Base-by-base conservation (phyloP, 1,140 invertebrate species). In the Goniozus legneri region DNA sequence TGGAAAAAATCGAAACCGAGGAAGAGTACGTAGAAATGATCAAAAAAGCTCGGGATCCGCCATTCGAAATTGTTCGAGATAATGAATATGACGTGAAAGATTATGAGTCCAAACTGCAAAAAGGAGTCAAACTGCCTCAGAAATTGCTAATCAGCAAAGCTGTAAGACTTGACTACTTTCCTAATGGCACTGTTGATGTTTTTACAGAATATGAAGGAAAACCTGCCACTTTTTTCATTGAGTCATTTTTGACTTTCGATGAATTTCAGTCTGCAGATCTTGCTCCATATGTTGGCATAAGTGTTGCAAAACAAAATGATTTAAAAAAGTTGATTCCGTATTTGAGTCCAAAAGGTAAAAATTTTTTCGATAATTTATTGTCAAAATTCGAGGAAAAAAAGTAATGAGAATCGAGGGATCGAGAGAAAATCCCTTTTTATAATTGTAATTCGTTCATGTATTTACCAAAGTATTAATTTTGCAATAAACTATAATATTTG, bases 1-100 rank as follows among this genome's bases (percentile, higher is more conserved):
- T 16, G 3, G 50, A 59, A 42, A 35, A 6, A 24, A 53, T 59
- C 16, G 52, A 59, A 43, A 54, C 42, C 13, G 22, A 24, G 18
- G 34, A 38, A 8, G 49, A 44, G 14, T 55, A 47, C 33, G 33
- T 55, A 10, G 31, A 55, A 43, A 47, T 55, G 12, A 42, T 47
- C n/a, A 31, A 38, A 39, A 42, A 19, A 8, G 15, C 32, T 7
- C 33, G 31, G 35, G 16, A 34, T n/a, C 27, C 27, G 8, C 47
- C 47, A 2, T 45, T 45, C 13, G 18, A 10, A 2, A 37, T 37
- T n/a, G 21, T 45, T 36, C 16, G 30, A 35, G 12, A n/a, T 14
- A 24, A 18, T 22, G 19, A 45, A n/a, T 36, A 24, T 30, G 24
- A 13, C 6, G 34, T 45, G 16, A 36, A 37, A 45, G 31, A 44